Conservation (phyloP, 2,113 vertebrate species). For the Tapirus terrestris region DNA sequence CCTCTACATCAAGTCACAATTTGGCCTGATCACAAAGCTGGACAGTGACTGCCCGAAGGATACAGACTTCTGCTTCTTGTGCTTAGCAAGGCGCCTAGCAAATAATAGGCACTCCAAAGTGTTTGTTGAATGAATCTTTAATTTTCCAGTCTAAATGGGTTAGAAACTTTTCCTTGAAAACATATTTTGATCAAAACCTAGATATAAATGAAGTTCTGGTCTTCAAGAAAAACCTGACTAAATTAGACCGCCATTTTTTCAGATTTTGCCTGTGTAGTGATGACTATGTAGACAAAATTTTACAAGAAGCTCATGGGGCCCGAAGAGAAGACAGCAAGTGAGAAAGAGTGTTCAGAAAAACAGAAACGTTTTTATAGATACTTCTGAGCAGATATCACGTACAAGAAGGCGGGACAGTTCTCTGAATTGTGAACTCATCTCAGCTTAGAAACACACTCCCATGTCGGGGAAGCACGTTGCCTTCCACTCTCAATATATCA, state of each 20-base stretch:
- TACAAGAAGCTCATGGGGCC: not conserved
- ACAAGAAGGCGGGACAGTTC: not conserved
- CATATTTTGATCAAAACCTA: not conserved
- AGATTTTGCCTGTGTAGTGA: not conserved
- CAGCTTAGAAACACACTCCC: not conserved
- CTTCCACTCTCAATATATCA: not conserved
- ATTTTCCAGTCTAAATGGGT: not conserved
- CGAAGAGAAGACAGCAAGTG: not conserved
- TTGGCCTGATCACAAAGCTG: not conserved
- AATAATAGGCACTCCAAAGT: not conserved
- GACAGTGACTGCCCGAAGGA: not conserved
- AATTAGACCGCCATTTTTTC: not conserved
- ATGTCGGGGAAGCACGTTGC: not conserved
- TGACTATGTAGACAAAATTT: not conserved
- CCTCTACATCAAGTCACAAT: not conserved
- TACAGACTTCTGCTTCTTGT: not conserved
- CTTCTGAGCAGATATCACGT: fast-evolving
- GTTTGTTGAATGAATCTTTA: not conserved
- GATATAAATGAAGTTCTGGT: not conserved
- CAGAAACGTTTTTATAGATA: not conserved
- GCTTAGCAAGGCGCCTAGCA: not conserved
- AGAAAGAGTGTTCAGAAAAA: not conserved
- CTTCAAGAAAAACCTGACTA: not conserved
- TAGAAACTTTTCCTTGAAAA: not conserved
- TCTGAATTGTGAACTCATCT: not conserved